Conservation (phyloP, 2,113 vertebrate species). For the Syngnathus typhle region DNA sequence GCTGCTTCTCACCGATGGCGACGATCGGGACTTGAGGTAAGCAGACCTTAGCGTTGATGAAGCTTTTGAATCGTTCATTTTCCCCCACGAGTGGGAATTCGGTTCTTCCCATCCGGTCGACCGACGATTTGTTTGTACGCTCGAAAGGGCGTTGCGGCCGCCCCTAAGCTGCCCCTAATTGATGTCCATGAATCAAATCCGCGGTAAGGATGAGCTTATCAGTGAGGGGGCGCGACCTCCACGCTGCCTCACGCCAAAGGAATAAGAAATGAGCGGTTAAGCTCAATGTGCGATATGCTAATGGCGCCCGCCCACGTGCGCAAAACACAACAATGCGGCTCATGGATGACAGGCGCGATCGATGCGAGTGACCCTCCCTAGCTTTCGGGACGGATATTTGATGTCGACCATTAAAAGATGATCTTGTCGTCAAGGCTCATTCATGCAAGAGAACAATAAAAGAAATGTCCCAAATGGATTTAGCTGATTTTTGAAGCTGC, state of each 20-base stretch:
- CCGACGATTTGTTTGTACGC: not conserved
- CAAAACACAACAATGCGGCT: constrained; percentile 26
- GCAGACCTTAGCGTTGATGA: constrained; percentile 65
- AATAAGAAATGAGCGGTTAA: constrained; percentile 40
- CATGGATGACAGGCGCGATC: constrained; percentile 44
- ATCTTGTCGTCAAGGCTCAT: not conserved
- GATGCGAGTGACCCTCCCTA: constrained; percentile 14
- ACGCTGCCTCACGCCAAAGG: constrained; percentile 25
- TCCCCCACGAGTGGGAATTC: not conserved
- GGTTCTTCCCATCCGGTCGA: not conserved
- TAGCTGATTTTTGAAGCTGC: not conserved
- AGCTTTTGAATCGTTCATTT: constrained; percentile 18
- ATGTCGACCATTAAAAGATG: constrained; percentile 9
- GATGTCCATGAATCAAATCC: constrained; percentile 62
- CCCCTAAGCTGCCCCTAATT: constrained; percentile 49
- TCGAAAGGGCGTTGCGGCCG: constrained; percentile 19
- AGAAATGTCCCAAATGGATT: constrained; percentile 4
- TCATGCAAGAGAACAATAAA: constrained; percentile 5
- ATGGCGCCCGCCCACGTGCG: constrained; percentile 6
- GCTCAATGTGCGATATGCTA: constrained; percentile 20
- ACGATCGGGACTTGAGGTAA: constrained; percentile 54
- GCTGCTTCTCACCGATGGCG: constrained; percentile 4
- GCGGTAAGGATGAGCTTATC: constrained; percentile 45
- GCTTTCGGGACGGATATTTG: not conserved
- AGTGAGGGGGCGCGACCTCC: constrained; percentile 39